A percentile compares a stretch with the other conserved stretches of the same genome.
These are phyloP conservation scores for Lordiphosa mommai DNA, from an alignment of 1,140 invertebrate species.

Conservation along the genomic window DNA sequence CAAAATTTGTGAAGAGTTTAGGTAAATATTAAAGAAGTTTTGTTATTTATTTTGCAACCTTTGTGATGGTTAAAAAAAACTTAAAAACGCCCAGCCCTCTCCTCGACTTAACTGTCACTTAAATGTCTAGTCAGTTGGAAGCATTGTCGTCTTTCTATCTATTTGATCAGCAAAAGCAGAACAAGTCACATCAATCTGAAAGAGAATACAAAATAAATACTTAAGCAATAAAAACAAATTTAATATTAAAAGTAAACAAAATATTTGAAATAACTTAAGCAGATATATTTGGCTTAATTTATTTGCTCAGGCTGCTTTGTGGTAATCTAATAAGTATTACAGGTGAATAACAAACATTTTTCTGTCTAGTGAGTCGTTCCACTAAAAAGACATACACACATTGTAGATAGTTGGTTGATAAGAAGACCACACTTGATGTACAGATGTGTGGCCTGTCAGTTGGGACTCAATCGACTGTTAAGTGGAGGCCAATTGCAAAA, in stretches of 20 bases:
- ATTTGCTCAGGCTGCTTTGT: conserved; percentile 53
- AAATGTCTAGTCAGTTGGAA: conserved; percentile 20
- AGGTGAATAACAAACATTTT: conserved; percentile 12
- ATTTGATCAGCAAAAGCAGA: conserved; percentile 35
- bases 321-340: conserved; percentile 34
- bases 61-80: too few species aligned
- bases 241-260: conserved; percentile 37
- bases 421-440: not conserved
- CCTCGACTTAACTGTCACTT: conserved; percentile 33
- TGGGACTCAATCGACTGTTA: not conserved
- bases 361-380: not conserved
- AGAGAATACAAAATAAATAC: conserved; percentile 24
- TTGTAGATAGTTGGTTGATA: conserved; percentile 13
- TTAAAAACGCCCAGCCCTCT: too few species aligned
- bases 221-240: not conserved
- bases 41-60: not conserved
- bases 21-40: too few species aligned
- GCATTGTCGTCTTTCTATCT: conserved; percentile 26
- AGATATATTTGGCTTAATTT: conserved; percentile 26
- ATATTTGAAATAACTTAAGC: conserved; percentile 48
- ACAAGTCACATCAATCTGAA: conserved; percentile 26
- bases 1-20: not conserved
- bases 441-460: conserved; percentile 17
- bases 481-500: conserved; percentile 32
- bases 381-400: not conserved